Base-by-base conservation (phyloP, 2,797 vertebrate species). In the Galagoides demidoff region DNA sequence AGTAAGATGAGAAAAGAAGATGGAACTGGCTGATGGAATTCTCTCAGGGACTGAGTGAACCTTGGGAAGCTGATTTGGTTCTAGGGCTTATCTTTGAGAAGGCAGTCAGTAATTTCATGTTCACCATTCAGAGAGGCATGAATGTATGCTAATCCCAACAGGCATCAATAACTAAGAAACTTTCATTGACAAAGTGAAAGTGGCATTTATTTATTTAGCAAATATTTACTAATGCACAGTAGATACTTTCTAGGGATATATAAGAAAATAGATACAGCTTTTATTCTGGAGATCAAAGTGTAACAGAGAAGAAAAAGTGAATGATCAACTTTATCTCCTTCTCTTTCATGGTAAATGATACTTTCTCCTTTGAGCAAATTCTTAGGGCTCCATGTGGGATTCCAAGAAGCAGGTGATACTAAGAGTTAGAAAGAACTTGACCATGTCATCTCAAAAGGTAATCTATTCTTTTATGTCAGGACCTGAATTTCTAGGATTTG, bases 11-110 rank as follows among this genome's bases (percentile, higher is more conserved):
- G 5, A 34, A 90, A 86, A 89, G 55, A 89, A 86, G 66, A 13
- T 52, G 7, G 22, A 81, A 81, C 8, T 81, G 27, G 23, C 31
- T 27, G 49, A 68, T 29, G 16, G 74, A 85, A 49, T 13, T 49
- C 49, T 14, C 49, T 49, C 49, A 92, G 37, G 12, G 17, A 12
- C 73, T 66, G 57, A 29, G 5, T 81, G 14, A 77, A 64, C 31
- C 85, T 90, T 81, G 49, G 78, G 95, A 94, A 95, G 71, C 0
- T 31, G 29, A 63, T 57, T 29, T 93, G 17, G 10, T 19, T 93
- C 63, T 77, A 68, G 49, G 49, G 4, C 64, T 81, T 52, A 66
- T 90, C 13, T 87, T 83, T 49, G 14, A 76, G 13, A 64, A 63
- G 22, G 11, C 55, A 23, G n/a, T 37, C 74, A 14, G 19, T 39